These are phyloP conservation scores for Istiophorus platypterus DNA, from an alignment of 2,113 vertebrate genomes.

Conservation along the genomic window DNA sequence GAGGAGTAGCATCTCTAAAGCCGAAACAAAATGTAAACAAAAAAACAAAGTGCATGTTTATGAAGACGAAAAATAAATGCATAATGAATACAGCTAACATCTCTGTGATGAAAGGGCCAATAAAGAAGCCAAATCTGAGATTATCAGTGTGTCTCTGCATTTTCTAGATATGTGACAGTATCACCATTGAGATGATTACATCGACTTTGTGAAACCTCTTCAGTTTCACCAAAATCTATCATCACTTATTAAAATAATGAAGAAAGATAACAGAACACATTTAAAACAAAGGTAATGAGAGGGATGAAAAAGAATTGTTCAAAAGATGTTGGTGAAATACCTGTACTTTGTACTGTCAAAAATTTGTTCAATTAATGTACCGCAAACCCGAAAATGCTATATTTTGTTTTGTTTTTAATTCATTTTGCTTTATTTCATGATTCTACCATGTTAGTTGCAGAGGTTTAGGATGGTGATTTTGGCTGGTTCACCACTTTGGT, in stretches of 20 bases:
- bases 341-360: conserved; percentile 3
- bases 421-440: not conserved
- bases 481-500: not conserved
- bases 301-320: not conserved
- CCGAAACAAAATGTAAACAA: not conserved
- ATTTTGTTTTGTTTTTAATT: not conserved
- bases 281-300: conserved; percentile 4
- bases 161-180: conserved; percentile 9
- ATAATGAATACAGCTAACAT: not conserved
- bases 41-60: conserved; percentile 1
- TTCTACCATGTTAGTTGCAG: not conserved
- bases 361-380: not conserved
- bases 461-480: not conserved
- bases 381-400: not conserved
- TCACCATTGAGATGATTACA: not conserved
- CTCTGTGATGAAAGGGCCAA: not conserved
- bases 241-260: not conserved
- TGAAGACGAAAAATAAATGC: not conserved
- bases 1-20: not conserved
- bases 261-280: not conserved
- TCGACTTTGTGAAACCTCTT: conserved; percentile 4
- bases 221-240: not conserved
- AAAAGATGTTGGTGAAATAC: conserved; percentile 15
- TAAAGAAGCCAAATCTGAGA: not conserved
- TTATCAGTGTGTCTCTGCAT: not conserved